Base-by-base conservation (phyloP, 1,140 invertebrate species). In the Polypedilum pembai region DNA sequence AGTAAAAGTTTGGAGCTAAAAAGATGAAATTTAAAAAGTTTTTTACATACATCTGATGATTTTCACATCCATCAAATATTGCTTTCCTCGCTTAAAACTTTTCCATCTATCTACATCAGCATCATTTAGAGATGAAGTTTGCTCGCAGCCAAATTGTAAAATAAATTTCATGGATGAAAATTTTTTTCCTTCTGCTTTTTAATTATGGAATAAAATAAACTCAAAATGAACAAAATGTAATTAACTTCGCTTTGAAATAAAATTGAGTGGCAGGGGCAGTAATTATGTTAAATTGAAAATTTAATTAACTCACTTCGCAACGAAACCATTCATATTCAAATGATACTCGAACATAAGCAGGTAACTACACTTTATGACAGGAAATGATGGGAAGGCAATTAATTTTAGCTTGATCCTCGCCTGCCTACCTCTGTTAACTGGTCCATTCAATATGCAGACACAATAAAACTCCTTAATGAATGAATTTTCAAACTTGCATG, bases 111-210 rank as follows among this genome's bases (percentile, higher is more conserved):
- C n/a, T n/a, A n/a, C n/a, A n/a, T n/a, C n/a, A n/a, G n/a, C 45
- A 12, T 56, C 45, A 56, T 56, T 15, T 10, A 4, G 3, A 12
- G 12, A 56, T 12, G 1, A 56, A 56, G n/a, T n/a, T n/a, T 56
- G 45, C 45, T 56, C 45, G 45, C 3, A 56, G 45, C 45, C 1
- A 56, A 56, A 56, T 56, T 56, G 45, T 56, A 56, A 56, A 56
- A 56, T 56, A 56, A 56, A 56, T 56, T 45, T 56, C 45, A 56
- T 56, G 45, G 45, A 56, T n/a, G n/a, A 56, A 56, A 56, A 56
- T 56, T n/a, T n/a, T n/a, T 56, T 12, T 33, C 5, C 24, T 33
- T 33, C 5, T 33, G 24, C 5, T 33, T 33, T 33, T 33, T 33
- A 33, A 33, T 33, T 33, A 33, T 33, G 24, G 24, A 33, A 33